Evolutionary conservation across 2,888 invertebrate genomes (phyloP), one percentile per base, ranked within the genome.

Genomic region (Leistus spinibarbis): DNA sequence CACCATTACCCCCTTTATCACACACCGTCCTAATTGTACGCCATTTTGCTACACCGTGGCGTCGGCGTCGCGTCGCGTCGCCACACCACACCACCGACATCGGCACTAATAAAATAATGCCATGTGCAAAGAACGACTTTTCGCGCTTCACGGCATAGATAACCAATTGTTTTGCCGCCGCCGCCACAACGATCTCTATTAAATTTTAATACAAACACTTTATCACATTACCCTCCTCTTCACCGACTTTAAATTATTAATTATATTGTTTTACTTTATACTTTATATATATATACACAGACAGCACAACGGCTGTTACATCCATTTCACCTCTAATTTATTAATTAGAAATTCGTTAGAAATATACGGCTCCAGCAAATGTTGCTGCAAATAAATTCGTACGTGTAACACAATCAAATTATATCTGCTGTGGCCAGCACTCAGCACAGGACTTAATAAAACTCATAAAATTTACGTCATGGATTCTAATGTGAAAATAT

Each of bases 21-120:
- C 40, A 66, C 62, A 62, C 62, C 66, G 66, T 66, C 40, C 66
- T 65, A 65, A 27, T 27, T 65, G 19, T 19, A 27, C 65, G 40
- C 65, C 19, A 60, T 60, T 60, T 60, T 60, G 60, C 60, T 60
- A 20, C 60, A 40, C 40, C 40, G 40, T 40, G 40, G 40, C 40
- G 40, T 40, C 40, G 40, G n/a, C 40, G 40, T 40, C 10, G 40
- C 40, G 40, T 40, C 40, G 40, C n/a, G n/a, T n/a, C n/a, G n/a
- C n/a, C n/a, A n/a, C n/a, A n/a, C 40, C 40, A 40, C 40, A 40
- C 40, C 40, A 40, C 40, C 40, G 40, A 40, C 40, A 40, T 40
- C 40, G 40, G 40, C 40, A 56, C 60, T 60, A 60, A 19, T 60
- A 60, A 60, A 60, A 60, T 60, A 60, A 60, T 20, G 60, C 20